Percentiles rank a stretch among this genome's conserved stretches.
These are phyloP conservation scores for Calameuta pallipes DNA, from an alignment of 2,888 invertebrate species.

Conservation along the genomic window DNA sequence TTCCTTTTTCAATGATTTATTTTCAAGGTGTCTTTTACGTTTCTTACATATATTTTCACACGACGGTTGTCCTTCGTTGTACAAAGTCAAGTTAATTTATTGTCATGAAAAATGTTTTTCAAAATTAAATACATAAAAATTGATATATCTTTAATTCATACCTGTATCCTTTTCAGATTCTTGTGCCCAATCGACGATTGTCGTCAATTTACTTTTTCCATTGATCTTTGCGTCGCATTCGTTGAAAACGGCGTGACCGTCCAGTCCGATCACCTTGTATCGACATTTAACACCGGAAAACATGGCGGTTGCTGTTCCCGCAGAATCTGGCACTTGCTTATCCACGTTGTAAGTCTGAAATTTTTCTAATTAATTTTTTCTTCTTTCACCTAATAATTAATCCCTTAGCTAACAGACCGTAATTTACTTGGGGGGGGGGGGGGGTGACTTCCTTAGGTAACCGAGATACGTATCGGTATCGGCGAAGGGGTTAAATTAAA, in stretches of 20 bases:
- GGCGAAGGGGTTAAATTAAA: background rate
- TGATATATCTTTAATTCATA: conserved; percentile 33
- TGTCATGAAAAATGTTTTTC: background rate
- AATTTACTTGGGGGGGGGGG: background rate
- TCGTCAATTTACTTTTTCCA: conserved; percentile 60
- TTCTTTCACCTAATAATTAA: background rate
- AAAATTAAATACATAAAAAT: background rate
- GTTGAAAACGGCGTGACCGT: conserved; percentile 61
- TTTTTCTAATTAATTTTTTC: background rate
- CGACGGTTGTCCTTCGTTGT: background rate
- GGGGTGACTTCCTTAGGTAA: background rate
- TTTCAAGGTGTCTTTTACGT: background rate
- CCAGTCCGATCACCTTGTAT: conserved; percentile 70
- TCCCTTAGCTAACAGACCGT: background rate
- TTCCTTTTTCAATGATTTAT: background rate
- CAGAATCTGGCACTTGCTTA: conserved; percentile 77
- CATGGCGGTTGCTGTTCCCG: conserved; percentile 77
- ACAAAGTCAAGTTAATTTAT: background rate
- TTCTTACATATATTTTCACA: background rate
- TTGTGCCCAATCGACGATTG: conserved; percentile 72
- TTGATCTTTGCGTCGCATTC: conserved; percentile 63
- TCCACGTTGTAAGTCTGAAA: conserved; percentile 78
- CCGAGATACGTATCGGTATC: rapidly evolving
- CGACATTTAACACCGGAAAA: conserved; percentile 74
- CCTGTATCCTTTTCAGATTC: conserved; percentile 71